Evolutionary conservation across 2,113 vertebrate species (phyloP), one percentile per base, ranked within the genome.

Genomic region (Zosterops pallidus): DNA sequence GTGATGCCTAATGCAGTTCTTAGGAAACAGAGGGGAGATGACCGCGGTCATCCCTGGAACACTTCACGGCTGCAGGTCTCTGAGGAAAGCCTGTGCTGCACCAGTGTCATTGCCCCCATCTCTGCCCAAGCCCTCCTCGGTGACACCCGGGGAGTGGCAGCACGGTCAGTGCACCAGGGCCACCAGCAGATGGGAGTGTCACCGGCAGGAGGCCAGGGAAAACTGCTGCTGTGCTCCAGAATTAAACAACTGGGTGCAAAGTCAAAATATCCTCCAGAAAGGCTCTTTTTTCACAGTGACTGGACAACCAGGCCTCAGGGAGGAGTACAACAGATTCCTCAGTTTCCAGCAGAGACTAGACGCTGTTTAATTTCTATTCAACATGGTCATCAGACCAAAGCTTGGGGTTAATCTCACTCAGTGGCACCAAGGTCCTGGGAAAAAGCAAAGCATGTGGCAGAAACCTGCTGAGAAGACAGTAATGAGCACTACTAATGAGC

Each of bases 141-240:
- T 44, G 29, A 16, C 50, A 39, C 22, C 3, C 6, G 23, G 39
- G 35, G 24, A 46, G 28, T 4, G 33, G 77, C 57, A 85, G 49
- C 71, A 20, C 26, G 21, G 18, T 26, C 59, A 69, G 12, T 75
- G 89, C 87, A 46, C 37, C 35, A 8, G 24, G 68, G n/a, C 77
- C 70, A 81, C 92, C 95, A 92, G 84, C 91, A 97, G 92, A 64
- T 95, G 94, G 87, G 71, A 80, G 65, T 77, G 44, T 92, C 72
- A 33, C 20, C 70, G 37, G 68, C 29, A 35, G 12, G 17, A 72
- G 39, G n/a, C 31, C 69, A 37, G 63, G 33, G 80, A 7, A 31
- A 88, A 39, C 20, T 18, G n/a, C 55, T 33, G 20, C 68, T 5
- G 35, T 4, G 68, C 56, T 81, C 17, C 57, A 53, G 49, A 63